A percentile compares a stretch with the other conserved stretches of the same genome.
phyloP scores from a whole-genome alignment of 2,888 invertebrate species.

The Steinernema hermaphroditum region DNA sequence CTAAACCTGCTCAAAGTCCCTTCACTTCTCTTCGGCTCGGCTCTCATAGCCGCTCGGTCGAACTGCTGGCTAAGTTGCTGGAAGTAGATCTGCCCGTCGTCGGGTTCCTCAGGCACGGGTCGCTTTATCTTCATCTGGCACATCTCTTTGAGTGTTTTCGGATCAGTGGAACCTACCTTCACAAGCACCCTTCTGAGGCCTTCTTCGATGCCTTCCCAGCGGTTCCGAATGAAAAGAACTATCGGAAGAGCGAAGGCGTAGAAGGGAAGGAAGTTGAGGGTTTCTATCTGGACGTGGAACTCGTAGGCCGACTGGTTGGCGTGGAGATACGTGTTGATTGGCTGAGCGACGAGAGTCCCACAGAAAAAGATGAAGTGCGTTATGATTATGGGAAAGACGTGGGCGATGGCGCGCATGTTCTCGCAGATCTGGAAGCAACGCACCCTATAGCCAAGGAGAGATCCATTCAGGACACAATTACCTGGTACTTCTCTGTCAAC shows the following conservation, averaged over 20 bases:
- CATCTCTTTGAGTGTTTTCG: too few relatives aligned
- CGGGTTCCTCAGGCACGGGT: background rate
- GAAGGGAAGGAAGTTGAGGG: too few relatives aligned
- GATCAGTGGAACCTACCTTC: too few relatives aligned
- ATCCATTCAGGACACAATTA: too few relatives aligned
- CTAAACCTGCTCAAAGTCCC: background rate
- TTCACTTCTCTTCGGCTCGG: background rate
- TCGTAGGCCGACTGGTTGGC: too few relatives aligned
- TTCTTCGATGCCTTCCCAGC: too few relatives aligned
- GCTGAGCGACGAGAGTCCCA: background rate
- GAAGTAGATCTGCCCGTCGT: slow-evolving; percentile 1
- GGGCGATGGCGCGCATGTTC: slow-evolving; percentile 11
- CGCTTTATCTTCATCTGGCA: background rate
- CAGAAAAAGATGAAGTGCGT: slow-evolving; percentile 10
- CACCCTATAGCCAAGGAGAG: too few relatives aligned
- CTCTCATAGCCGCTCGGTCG: background rate
- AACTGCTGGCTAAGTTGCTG: background rate
- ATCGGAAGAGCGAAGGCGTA: too few relatives aligned
- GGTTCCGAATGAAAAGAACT: too few relatives aligned
- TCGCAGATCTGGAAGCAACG: slow-evolving; percentile 1
- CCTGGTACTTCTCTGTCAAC: background rate
- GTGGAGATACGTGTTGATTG: background rate
- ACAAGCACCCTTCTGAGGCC: too few relatives aligned
- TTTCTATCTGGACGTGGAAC: too few relatives aligned
- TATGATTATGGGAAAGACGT: background rate